Percentiles rank a stretch among this genome's conserved stretches.
phyloP scores from a whole-genome alignment of 1,140 invertebrate genomes.

The Maniola jurtina region DNA sequence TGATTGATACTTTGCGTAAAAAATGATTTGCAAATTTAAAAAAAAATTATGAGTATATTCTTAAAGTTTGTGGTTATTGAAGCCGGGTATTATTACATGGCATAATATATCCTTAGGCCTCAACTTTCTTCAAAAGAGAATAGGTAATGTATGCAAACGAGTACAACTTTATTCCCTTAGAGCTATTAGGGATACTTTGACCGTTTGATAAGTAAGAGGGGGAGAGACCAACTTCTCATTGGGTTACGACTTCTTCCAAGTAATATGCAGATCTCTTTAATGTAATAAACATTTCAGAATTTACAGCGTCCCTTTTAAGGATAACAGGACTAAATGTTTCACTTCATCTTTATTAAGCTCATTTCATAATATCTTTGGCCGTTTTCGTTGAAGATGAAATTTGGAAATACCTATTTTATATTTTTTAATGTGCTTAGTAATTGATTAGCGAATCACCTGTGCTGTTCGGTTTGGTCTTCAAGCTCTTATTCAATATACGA shows the following conservation, averaged over 20 bases:
- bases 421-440: background rate
- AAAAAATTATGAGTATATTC: too few relatives aligned
- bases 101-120: background rate
- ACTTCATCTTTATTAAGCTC: constrained; percentile 12
- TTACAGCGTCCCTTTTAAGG: constrained; percentile 25
- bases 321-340: constrained; percentile 20
- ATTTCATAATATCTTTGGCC: constrained; percentile 12
- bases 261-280: constrained; percentile 42
- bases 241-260: constrained; percentile 34
- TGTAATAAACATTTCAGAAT: constrained; percentile 37
- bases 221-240: constrained; percentile 46
- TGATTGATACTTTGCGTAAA: too few relatives aligned
- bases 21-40: too few relatives aligned
- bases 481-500: background rate
- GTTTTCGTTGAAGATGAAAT: constrained; percentile 4
- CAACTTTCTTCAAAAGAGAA: constrained; percentile 57
- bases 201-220: constrained; percentile 63
- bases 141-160: constrained; percentile 72
- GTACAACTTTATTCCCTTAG: constrained; percentile 65
- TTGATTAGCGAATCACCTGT: background rate
- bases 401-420: background rate
- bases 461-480: too few relatives aligned
- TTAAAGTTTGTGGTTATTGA: too few relatives aligned
- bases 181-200: constrained; percentile 66
- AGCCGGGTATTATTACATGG: too few relatives aligned